Conservation (phyloP, 2,797 vertebrate genomes). For the Halcyon smyrnensis region DNA sequence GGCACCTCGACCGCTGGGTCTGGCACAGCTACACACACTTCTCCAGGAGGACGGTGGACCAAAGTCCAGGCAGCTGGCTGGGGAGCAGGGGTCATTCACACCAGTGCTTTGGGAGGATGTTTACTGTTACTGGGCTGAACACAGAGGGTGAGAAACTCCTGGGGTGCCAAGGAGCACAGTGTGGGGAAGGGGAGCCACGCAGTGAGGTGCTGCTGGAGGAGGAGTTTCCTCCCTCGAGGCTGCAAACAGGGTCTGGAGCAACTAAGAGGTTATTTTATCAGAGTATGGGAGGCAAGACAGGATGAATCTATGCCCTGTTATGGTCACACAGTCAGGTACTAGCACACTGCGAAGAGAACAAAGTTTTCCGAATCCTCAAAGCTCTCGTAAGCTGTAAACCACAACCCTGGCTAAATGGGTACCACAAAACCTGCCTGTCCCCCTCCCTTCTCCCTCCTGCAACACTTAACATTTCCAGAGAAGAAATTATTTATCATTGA, state of each 20-base stretch:
- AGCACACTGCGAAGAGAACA: background rate
- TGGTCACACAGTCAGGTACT: accelerated
- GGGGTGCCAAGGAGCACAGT: accelerated
- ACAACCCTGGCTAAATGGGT: accelerated
- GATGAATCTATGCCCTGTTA: background rate
- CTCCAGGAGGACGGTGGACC: background rate
- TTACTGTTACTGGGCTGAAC: background rate
- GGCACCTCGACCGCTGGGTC: background rate
- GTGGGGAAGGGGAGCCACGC: accelerated
- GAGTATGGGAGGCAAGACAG: background rate
- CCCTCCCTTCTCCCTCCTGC: background rate
- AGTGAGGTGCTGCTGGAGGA: background rate
- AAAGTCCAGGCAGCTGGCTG: background rate
- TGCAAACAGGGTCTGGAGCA: background rate
- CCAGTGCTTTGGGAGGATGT: background rate
- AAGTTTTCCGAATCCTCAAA: background rate
- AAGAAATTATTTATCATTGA: background rate
- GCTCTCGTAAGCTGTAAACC: background rate
- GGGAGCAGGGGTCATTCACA: background rate
- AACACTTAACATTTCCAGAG: background rate
- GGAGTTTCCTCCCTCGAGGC: background rate
- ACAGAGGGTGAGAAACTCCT: accelerated
- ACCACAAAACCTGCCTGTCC: background rate
- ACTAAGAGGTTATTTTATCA: background rate
- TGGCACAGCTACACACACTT: background rate